Evolutionary conservation across 2,113 vertebrate species (phyloP).

Genomic region (Triplophysa rosa): DNA sequence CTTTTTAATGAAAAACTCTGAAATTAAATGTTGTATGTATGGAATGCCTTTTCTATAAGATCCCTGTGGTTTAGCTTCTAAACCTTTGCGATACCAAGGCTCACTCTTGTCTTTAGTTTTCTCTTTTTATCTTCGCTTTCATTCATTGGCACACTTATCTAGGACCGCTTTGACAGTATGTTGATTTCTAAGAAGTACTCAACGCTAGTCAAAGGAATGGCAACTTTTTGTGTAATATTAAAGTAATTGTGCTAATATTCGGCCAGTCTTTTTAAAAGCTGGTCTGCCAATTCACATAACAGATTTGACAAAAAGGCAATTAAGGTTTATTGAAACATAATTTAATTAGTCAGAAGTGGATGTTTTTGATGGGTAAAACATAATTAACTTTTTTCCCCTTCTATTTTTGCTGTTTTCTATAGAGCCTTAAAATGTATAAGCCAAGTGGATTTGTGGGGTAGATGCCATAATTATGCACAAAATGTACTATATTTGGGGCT

Average conservation of each 20-base stretch:
- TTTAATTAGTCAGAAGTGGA: constrained; percentile 82
- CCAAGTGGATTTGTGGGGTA: constrained; percentile 37
- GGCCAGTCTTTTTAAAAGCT: constrained; percentile 69
- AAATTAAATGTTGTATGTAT: constrained; percentile 53
- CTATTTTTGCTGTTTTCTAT: constrained; percentile 57
- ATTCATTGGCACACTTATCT: constrained; percentile 5
- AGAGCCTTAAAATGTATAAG: constrained; percentile 27
- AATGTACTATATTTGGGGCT: constrained; percentile 34
- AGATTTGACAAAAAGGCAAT: constrained; percentile 80
- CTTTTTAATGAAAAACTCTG: constrained; percentile 63
- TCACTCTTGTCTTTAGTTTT: neutral
- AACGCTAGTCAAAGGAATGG: constrained; percentile 46
- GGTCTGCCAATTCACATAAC: constrained; percentile 80
- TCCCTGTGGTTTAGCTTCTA: neutral
- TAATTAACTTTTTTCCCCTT: constrained; percentile 61
- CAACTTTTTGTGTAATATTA: constrained; percentile 57
- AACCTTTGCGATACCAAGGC: neutral
- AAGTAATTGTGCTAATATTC: constrained; percentile 73
- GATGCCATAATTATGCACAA: constrained; percentile 39
- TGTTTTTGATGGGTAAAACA: constrained; percentile 76
- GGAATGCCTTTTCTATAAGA: constrained; percentile 53
- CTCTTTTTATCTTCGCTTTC: constrained; percentile 18
- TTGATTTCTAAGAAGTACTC: constrained; percentile 29
- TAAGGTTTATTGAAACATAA: constrained; percentile 87
- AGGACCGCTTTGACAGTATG: neutral